Conservation (phyloP, 2,888 invertebrate species). For the Ptilodon capucinus region DNA sequence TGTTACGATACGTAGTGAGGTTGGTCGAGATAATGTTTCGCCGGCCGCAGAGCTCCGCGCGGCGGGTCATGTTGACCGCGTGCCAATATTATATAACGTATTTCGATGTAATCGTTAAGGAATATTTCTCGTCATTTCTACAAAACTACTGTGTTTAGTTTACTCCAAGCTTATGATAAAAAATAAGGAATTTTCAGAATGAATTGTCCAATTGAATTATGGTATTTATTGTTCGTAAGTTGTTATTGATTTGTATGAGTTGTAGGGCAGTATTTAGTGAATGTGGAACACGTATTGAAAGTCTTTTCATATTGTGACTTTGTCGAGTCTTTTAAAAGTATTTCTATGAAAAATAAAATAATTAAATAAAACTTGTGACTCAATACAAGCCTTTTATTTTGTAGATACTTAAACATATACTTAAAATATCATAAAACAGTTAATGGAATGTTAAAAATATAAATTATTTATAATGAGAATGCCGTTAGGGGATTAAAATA, state of each 20-base stretch:
- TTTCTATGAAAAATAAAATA: conserved; percentile 77
- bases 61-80: conserved; percentile 2
- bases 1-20: conserved; percentile 51
- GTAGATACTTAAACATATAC: neutral
- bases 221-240: conserved; percentile 78
- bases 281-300: conserved; percentile 67
- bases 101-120: conserved; percentile 13
- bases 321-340: conserved; percentile 80
- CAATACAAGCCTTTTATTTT: conserved; percentile 60
- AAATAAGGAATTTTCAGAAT: conserved; percentile 69
- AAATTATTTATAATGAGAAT: neutral
- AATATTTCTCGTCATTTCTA: conserved; percentile 24
- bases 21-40: conserved; percentile 18
- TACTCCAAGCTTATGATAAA: conserved; percentile 46
- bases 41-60: conserved; percentile 4
- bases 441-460: neutral
- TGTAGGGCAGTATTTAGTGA: conserved; percentile 72
- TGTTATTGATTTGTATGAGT: conserved; percentile 74
- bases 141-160: conserved; percentile 41
- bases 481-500: too few species aligned
- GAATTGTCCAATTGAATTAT: conserved; percentile 72
- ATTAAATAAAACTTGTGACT: conserved; percentile 72
- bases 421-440: neutral
- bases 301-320: conserved; percentile 79
- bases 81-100: conserved; percentile 14